phyloP scores from a whole-genome alignment of 2,888 invertebrate genomes.

The Trachelus troglodyta region DNA sequence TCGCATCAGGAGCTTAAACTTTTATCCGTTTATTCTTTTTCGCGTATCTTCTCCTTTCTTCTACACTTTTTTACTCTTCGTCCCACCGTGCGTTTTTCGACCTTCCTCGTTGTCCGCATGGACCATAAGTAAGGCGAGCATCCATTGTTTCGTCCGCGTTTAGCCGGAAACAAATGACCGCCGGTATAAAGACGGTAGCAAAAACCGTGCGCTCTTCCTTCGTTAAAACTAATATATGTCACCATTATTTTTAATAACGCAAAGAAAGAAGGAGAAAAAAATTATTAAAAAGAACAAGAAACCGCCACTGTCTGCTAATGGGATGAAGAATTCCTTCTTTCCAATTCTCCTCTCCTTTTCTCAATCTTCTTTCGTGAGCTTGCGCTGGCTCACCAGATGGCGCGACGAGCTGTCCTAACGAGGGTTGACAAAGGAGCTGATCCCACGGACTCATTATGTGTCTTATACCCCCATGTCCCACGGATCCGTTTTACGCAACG shows the following conservation, averaged over 20 bases:
- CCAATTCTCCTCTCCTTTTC: slow-evolving; percentile 33
- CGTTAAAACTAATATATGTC: slow-evolving; percentile 63
- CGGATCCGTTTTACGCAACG: background rate
- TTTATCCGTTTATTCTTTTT: slow-evolving; percentile 20
- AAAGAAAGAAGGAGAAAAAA: slow-evolving; percentile 29
- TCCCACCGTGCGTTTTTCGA: slow-evolving; percentile 10
- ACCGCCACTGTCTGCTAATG: slow-evolving; percentile 31
- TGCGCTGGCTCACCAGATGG: slow-evolving; percentile 20
- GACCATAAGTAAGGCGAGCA: slow-evolving; percentile 37
- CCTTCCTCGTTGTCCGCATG: slow-evolving; percentile 12
- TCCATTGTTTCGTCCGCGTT: slow-evolving; percentile 47
- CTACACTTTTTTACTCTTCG: slow-evolving; percentile 18
- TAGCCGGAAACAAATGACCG: slow-evolving; percentile 55
- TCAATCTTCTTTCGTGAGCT: background rate
- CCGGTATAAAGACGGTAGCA: slow-evolving; percentile 51
- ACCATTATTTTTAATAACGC: slow-evolving; percentile 61
- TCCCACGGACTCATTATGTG: background rate
- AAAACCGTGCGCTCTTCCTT: slow-evolving; percentile 47
- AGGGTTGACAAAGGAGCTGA: slow-evolving; percentile 30
- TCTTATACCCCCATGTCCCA: background rate
- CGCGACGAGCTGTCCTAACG: slow-evolving; percentile 32
- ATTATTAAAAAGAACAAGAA: slow-evolving; percentile 25
- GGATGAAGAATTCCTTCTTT: slow-evolving; percentile 18
- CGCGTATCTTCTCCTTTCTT: slow-evolving; percentile 20
- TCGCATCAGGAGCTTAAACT: slow-evolving; percentile 6